Base-by-base conservation (phyloP, 2,797 vertebrate species). In the Catostomus latipinnis region DNA sequence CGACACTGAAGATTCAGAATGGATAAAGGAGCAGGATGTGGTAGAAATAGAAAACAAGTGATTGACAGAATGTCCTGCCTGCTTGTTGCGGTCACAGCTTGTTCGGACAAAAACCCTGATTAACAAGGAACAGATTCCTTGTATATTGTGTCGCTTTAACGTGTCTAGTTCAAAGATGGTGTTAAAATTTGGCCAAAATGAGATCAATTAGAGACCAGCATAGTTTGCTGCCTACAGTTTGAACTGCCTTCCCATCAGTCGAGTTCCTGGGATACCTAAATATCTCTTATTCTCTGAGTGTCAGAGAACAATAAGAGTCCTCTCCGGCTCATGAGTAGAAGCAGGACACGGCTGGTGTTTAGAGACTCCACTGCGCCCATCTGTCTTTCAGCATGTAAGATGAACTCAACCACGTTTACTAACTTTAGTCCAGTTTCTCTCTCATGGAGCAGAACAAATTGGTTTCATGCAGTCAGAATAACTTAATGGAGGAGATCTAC, bases 401-500 rank as follows among this genome's bases (percentile, higher is more conserved):
- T 50, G 50, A 60, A 77, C 46, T 34, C 10, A 43, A 53, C 22
- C 48, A 61, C 34, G 57, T 52, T 49, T 10, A 0, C 9, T 68
- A 68, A 56, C 16, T 76, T 68, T 53, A 46, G 14, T 57, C 53
- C 3, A 14, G 1, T 53, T 62, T 12, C 13, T 62, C 5, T 43
- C 11, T 45, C 16, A 48, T 53, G 62, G n/a, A 54, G 34, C 14
- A 18, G 22, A 71, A 22, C 49, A 71, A 71, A 78, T 78, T 71
- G 50, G 58, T 65, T 71, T 71, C 12, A 54, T 48, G 34, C 68
- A 48, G 58, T 48, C 13, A 62, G 58, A 45, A 71, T 43, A 63
- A 71, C 6, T 65, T 71, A 65, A 71, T 49, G 63, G 60, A 65
- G 60, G 34, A 34, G 52, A 71, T 78, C 60, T 16, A 61, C 13